These are phyloP conservation scores for Rotaria sp. DNA, from an alignment of 2,888 invertebrate genomes.

Conservation along the genomic window DNA sequence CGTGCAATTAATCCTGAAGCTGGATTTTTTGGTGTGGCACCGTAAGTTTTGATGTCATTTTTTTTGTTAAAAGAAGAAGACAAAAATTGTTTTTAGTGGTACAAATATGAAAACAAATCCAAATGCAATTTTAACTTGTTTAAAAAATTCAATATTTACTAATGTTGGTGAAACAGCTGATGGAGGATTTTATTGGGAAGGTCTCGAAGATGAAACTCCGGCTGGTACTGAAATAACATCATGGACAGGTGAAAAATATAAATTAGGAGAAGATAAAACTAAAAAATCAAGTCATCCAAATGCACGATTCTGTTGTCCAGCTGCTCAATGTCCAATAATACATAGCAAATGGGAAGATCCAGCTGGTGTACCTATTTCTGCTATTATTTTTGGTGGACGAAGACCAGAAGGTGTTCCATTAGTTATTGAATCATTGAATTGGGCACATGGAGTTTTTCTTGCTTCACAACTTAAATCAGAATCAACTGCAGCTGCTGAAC, in stretches of 20 bases:
- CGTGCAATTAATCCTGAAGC: constrained; percentile 96
- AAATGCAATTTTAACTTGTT: constrained; percentile 75
- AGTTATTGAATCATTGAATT: constrained; percentile 80
- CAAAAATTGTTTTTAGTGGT: constrained; percentile 52
- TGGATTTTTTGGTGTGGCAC: constrained; percentile 97
- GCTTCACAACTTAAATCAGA: constrained; percentile 88
- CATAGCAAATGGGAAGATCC: constrained; percentile 81
- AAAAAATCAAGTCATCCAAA: constrained; percentile 73
- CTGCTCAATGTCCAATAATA: constrained; percentile 88
- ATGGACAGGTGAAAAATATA: constrained; percentile 47
- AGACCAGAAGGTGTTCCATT: constrained; percentile 83
- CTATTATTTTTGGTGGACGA: constrained; percentile 89
- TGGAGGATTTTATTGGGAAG: constrained; percentile 97
- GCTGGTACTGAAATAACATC: constrained; percentile 45
- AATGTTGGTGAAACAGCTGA: constrained; percentile 90
- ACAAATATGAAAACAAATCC: constrained; percentile 86
- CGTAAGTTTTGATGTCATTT: constrained; percentile 50
- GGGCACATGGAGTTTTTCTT: constrained; percentile 91
- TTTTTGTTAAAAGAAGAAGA: neutral
- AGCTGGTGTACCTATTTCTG: constrained; percentile 88
- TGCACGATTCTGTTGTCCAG: constrained; percentile 80
- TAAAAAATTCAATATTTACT: constrained; percentile 86
- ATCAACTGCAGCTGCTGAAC: constrained; percentile 93
- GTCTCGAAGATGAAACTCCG: constrained; percentile 70
- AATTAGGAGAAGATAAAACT: constrained; percentile 50